A percentile compares a stretch with the other conserved stretches of the same genome.
These are phyloP conservation scores for Setophaga petechia DNA, from an alignment of 2,113 vertebrate species.

Conservation along the genomic window DNA sequence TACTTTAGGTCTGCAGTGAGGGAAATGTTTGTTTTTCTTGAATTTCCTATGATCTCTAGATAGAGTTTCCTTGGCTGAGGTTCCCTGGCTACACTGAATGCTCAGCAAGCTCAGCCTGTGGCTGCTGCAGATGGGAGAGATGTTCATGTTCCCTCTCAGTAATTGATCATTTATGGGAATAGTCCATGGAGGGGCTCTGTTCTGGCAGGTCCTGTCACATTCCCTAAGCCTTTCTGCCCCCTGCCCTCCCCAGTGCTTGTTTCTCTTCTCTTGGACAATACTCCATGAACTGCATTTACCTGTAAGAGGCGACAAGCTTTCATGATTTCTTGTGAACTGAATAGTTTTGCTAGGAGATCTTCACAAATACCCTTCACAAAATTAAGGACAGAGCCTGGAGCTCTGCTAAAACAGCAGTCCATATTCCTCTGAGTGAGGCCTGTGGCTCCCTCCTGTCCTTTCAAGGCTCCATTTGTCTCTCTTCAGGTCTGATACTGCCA, in stretches of 20 bases:
- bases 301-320: not conserved
- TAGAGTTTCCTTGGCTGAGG: not conserved
- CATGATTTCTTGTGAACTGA: not conserved
- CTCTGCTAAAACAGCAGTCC: not conserved
- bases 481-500: not conserved
- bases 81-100: rapidly evolving
- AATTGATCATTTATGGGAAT: not conserved
- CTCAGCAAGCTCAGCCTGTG: not conserved
- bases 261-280: not conserved
- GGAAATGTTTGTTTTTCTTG: not conserved
- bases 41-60: not conserved
- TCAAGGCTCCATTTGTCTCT: not conserved
- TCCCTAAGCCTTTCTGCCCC: not conserved
- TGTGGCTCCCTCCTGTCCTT: not conserved
- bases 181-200: not conserved
- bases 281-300: not conserved
- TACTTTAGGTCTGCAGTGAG: not conserved
- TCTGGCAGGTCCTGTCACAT: not conserved
- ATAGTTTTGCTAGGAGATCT: not conserved
- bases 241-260: not conserved
- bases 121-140: not conserved
- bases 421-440: not conserved
- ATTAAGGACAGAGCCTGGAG: not conserved
- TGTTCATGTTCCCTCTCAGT: not conserved
- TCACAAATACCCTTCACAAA: not conserved